Percentiles rank a stretch among this genome's conserved stretches.
Conservation (phyloP, 2,888 invertebrate species). For the Nesidiocoris tenuis region DNA sequence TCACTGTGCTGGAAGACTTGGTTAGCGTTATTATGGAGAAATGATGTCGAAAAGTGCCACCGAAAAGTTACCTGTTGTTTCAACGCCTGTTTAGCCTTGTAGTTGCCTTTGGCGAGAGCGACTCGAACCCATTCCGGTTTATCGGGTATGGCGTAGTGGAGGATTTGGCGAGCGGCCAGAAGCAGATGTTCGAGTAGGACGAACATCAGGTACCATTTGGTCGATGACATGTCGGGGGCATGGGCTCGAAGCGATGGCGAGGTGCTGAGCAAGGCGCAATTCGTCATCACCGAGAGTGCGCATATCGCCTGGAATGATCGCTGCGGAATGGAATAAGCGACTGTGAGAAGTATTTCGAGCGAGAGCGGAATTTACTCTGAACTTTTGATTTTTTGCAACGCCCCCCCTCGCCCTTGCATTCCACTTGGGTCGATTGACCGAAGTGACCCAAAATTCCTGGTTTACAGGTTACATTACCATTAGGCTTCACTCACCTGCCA, state of each 20-base stretch:
- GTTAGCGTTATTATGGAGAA: too few species aligned
- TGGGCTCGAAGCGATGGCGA: slow-evolving; percentile 63
- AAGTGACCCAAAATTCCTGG: background rate
- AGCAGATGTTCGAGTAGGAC: slow-evolving; percentile 70
- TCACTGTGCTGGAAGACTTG: too few species aligned
- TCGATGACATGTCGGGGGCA: slow-evolving; percentile 53
- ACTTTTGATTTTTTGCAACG: too few species aligned
- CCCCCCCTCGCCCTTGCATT: too few species aligned
- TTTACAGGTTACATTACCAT: background rate
- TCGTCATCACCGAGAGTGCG: slow-evolving; percentile 69
- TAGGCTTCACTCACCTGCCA: slow-evolving; percentile 63
- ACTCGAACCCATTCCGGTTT: slow-evolving; percentile 68
- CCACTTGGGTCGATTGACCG: background rate
- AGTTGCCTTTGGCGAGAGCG: slow-evolving; percentile 63
- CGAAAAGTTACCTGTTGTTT: slow-evolving; percentile 61
- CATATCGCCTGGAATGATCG: slow-evolving; percentile 67
- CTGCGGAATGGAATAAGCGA: slow-evolving; percentile 56
- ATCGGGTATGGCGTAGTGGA: slow-evolving; percentile 70
- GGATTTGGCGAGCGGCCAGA: slow-evolving; percentile 63
- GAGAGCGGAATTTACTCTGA: too few species aligned
- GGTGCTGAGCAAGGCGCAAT: slow-evolving; percentile 70
- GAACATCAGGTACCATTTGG: slow-evolving; percentile 63
- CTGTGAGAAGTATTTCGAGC: too few species aligned
- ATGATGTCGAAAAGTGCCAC: too few species aligned
- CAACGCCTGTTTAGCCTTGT: slow-evolving; percentile 64